Evolutionary conservation across 2,113 vertebrate genomes (phyloP).

Genomic region (Chloebia gouldiae): DNA sequence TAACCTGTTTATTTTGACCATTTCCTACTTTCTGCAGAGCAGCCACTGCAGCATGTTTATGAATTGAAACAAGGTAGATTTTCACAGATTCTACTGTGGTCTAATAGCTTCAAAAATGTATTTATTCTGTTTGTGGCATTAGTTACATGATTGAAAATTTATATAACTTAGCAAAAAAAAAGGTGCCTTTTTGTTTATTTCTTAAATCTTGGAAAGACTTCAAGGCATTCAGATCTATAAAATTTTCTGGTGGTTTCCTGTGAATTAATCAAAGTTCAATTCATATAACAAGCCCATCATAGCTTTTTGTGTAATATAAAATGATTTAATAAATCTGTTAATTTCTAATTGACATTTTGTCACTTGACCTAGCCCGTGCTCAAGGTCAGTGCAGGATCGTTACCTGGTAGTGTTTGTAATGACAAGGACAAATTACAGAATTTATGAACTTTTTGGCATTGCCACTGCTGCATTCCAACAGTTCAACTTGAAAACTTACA

Average conservation of each 20-base stretch:
- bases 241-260: background rate
- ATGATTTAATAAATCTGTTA: background rate
- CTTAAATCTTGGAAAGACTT: background rate
- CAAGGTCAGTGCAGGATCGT: background rate
- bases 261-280: background rate
- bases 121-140: background rate
- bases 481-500: background rate
- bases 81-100: background rate
- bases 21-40: background rate
- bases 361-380: background rate
- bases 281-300: background rate
- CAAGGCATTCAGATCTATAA: background rate
- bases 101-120: background rate
- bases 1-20: background rate
- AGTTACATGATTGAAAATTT: background rate
- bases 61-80: background rate
- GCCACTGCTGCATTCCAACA: background rate
- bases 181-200: background rate
- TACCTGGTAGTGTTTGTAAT: background rate
- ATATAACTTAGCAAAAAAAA: background rate
- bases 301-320: background rate
- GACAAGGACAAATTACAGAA: background rate
- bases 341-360: background rate
- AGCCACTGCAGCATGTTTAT: background rate
- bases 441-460: background rate